These are phyloP conservation scores for Ciconia nigra DNA, from an alignment of 2,797 vertebrate genomes.

Conservation along the genomic window DNA sequence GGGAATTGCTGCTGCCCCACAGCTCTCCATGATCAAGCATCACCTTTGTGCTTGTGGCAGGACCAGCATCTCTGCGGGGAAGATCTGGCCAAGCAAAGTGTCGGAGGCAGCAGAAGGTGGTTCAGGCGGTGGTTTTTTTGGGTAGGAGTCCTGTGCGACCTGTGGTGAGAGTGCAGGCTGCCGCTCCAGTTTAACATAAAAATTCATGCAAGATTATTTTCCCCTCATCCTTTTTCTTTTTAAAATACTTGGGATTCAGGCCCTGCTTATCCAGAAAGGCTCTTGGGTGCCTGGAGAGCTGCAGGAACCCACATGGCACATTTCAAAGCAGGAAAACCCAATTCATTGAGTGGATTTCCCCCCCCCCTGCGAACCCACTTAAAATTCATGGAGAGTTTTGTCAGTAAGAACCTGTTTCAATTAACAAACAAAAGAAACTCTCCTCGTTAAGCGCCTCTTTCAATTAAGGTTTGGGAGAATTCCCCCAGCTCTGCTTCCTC, in stretches of 20 bases:
- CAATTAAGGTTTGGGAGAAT: conserved; percentile 55
- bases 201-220: background rate
- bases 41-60: background rate
- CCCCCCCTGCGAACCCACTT: background rate
- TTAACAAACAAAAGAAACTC: conserved; percentile 59
- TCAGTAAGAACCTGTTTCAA: conserved; percentile 63
- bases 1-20: background rate
- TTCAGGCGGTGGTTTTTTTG: background rate
- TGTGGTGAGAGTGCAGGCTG: background rate
- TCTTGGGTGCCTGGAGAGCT: background rate
- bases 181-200: background rate
- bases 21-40: background rate
- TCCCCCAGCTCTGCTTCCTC: conserved; percentile 6
- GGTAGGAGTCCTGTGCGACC: accelerated
- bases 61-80: background rate
- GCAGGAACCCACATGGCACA: background rate
- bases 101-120: background rate
- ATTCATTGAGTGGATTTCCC: conserved; percentile 20
- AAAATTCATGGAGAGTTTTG: conserved; percentile 66
- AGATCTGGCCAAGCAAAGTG: background rate
- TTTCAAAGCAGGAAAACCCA: conserved; percentile 17
- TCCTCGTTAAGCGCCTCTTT: conserved; percentile 54
- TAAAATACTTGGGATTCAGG: background rate
- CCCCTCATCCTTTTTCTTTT: background rate
- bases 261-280: background rate